Evolutionary conservation across 1,140 invertebrate species (phyloP), one percentile per base, ranked within the genome.

Genomic region (Dreissena polymorpha): DNA sequence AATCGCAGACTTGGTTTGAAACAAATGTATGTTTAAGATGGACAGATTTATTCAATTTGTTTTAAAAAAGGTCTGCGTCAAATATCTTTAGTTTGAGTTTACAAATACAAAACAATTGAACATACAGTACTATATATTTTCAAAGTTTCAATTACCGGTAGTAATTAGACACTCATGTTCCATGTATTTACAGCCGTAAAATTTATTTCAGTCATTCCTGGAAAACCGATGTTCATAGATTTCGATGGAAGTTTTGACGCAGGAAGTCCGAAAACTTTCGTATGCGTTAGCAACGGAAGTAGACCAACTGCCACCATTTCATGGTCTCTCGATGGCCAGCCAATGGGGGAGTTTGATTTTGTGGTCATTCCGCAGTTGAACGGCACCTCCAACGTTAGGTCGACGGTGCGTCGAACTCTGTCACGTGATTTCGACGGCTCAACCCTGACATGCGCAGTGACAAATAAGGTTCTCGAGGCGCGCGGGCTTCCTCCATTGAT

Each of bases 201-300:
- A 2, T 39, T 39, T 21, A 68, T 8, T 39, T 68, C 51, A 88
- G 85, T 88, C 23, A 64, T 70, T 14, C 87, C 85, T 27, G 10
- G 39, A 73, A 18, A 80, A 14, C 85, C 85, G 21, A n/a, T 14
- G 8, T 68, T 87, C n/a, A 50, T 21, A 25, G 60, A 27, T 21
- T 85, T 85, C 49, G 60, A 64, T 23, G 85, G 85, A 25, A 80
- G 85, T 50, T 86, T 85, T 69, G 82, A 86, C 57, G 78, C 83
- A n/a, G 81, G 83, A 49, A 27, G 53, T 13, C 50, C n/a, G 0
- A 14, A 39, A 16, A 65, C 57, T 13, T 65, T 85, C 16, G 64
- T 75, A 50, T 86, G 85, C 82, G 49, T 70, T 0, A 84, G 78
- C 64, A 25, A 68, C n/a, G 87, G 85, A 72, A 86, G 85, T 51